Evolutionary conservation across 92 coral and sea anemone species (phyloP).

Genomic region (Umimayanthus chanpuru): DNA sequence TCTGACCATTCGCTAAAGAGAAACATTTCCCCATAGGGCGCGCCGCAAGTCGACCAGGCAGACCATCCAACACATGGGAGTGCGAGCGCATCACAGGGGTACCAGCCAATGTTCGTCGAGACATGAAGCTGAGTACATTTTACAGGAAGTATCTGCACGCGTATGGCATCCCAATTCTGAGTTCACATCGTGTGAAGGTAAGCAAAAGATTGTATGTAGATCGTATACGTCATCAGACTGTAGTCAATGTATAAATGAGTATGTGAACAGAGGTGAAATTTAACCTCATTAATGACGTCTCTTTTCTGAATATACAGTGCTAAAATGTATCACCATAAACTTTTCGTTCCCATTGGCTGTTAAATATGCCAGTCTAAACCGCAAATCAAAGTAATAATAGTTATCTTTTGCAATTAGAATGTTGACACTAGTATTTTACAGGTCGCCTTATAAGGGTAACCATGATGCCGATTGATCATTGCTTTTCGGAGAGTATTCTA

Average conservation of each 20-base stretch:
- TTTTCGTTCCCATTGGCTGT: too few species aligned
- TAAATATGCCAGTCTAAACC: too few species aligned
- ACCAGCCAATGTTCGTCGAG: conserved; percentile 65
- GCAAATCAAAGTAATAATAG: too few species aligned
- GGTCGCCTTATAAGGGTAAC: too few species aligned
- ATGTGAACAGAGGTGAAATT: too few species aligned
- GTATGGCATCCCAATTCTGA: conserved; percentile 90
- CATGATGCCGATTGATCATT: too few species aligned
- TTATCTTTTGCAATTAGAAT: neutral
- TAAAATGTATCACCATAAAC: too few species aligned
- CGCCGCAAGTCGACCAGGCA: conserved; percentile 26
- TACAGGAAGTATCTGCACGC: conserved; percentile 94
- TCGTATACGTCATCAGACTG: neutral
- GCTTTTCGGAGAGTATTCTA: neutral
- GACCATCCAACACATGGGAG: conserved; percentile 78
- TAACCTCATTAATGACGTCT: too few species aligned
- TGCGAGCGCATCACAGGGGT: conserved; percentile 72
- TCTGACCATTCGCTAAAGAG: too few species aligned
- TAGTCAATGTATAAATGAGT: too few species aligned
- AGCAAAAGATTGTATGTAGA: neutral
- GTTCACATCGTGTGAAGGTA: conserved; percentile 68
- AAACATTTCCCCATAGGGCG: neutral
- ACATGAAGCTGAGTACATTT: conserved; percentile 69
- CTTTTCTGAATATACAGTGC: too few species aligned
- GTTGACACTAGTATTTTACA: too few species aligned